phyloP scores from a whole-genome alignment of 2,888 invertebrate species.

The Meta bourneti region DNA sequence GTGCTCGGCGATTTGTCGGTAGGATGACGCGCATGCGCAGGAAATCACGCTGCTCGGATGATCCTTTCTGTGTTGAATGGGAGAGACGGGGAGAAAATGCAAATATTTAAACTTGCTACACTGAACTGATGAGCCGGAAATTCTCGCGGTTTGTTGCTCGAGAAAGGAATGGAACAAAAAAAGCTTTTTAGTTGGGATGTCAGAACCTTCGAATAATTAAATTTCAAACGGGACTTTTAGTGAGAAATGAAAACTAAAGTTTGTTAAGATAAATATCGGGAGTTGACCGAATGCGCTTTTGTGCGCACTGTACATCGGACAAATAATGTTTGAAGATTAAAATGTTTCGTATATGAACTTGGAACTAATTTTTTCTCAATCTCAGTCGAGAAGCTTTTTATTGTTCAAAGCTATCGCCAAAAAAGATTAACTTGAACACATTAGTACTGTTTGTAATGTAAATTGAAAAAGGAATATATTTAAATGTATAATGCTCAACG shows the following conservation, averaged over 20 bases:
- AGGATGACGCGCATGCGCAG: slow-evolving; percentile 25
- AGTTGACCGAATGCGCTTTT: neutral
- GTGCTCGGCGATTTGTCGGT: slow-evolving; percentile 56
- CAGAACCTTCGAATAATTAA: neutral
- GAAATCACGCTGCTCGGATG: slow-evolving; percentile 36
- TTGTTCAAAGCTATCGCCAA: no score
- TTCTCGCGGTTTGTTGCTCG: neutral
- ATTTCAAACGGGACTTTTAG: neutral
- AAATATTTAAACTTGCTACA: slow-evolving; percentile 60
- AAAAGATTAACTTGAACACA: no score
- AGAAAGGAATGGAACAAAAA: neutral
- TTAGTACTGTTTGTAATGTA: no score
- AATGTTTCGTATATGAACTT: no score
- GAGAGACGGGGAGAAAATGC: slow-evolving; percentile 23
- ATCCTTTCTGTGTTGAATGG: slow-evolving; percentile 15
- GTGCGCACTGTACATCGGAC: neutral
- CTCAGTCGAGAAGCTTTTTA: no score
- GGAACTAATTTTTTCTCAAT: no score
- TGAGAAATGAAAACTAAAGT: neutral
- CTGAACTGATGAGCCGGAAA: slow-evolving; percentile 12
- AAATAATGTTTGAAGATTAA: no score
- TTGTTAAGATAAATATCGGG: neutral
- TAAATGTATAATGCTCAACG: no score
- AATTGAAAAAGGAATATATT: no score
- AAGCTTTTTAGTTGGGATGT: neutral